phyloP scores from a whole-genome alignment of 2,113 vertebrate genomes.

The Bungarus multicinctus region DNA sequence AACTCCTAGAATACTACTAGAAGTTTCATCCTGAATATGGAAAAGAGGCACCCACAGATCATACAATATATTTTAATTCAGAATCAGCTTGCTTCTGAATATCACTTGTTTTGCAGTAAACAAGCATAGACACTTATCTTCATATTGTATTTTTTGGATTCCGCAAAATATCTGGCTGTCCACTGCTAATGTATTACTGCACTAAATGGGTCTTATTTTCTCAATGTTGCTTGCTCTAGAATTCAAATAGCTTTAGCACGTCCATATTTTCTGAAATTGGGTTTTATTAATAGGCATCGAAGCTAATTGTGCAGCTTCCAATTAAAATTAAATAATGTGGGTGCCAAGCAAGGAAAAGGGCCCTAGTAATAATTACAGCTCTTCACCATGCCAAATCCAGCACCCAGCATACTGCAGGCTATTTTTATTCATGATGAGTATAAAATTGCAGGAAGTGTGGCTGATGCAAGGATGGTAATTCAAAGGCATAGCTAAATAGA shows the following conservation, averaged over 20 bases:
- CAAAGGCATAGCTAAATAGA: not conserved
- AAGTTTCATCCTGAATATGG: not conserved
- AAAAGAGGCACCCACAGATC: not conserved
- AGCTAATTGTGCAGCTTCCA: not conserved
- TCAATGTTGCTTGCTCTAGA: not conserved
- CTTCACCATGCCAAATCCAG: not conserved
- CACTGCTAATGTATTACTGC: not conserved
- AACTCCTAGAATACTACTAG: not conserved
- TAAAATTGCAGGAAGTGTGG: not conserved
- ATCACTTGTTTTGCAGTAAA: not conserved
- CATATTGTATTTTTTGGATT: not conserved
- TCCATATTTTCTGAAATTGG: constrained; percentile 7
- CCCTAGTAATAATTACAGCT: not conserved
- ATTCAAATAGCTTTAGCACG: not conserved
- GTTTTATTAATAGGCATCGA: not conserved
- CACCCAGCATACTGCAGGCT: not conserved
- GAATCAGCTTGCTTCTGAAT: not conserved
- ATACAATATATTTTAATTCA: not conserved
- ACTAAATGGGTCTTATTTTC: not conserved
- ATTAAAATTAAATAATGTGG: constrained; percentile 9
- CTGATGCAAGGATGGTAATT: not conserved
- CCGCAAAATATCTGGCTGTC: not conserved
- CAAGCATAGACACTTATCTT: not conserved
- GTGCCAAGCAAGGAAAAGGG: not conserved
- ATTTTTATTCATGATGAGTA: not conserved